Evolutionary conservation across 1,140 invertebrate genomes (phyloP).

Genomic region (Achatina immaculata): DNA sequence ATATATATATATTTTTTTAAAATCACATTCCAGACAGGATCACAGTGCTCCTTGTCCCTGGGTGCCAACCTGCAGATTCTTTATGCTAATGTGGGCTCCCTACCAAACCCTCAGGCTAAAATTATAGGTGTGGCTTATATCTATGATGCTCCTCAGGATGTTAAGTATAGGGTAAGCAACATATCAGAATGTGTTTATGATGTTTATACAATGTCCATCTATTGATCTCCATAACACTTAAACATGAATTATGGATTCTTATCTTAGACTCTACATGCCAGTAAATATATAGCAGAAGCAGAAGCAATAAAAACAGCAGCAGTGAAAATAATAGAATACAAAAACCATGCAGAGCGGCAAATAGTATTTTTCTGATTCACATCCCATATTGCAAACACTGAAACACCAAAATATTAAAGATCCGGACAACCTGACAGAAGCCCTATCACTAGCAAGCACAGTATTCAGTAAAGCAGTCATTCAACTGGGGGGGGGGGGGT

Average conservation of each 20-base stretch:
- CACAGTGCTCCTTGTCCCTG: slow-evolving; percentile 52
- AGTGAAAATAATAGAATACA: too few species aligned
- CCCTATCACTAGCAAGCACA: too few species aligned
- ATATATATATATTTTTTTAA: neutral
- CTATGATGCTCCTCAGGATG: slow-evolving; percentile 51
- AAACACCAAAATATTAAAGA: too few species aligned
- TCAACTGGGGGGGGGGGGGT: too few species aligned
- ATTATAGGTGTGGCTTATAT: slow-evolving; percentile 71
- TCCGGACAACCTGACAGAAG: too few species aligned
- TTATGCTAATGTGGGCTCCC: slow-evolving; percentile 72
- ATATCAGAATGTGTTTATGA: neutral
- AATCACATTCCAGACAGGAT: neutral
- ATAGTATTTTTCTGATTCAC: too few species aligned
- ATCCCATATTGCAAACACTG: too few species aligned
- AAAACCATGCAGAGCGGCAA: too few species aligned
- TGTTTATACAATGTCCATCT: neutral
- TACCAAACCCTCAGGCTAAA: slow-evolving; percentile 71
- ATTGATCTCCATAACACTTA: neutral
- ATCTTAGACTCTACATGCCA: neutral
- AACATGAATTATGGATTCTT: neutral
- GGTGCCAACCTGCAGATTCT: slow-evolving; percentile 73
- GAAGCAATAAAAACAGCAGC: too few species aligned
- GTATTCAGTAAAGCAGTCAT: too few species aligned
- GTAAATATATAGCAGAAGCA: too few species aligned
- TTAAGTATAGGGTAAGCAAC: slow-evolving; percentile 51